phyloP scores from a whole-genome alignment of 2,113 vertebrate species.

The Prochilodus magdalenae region DNA sequence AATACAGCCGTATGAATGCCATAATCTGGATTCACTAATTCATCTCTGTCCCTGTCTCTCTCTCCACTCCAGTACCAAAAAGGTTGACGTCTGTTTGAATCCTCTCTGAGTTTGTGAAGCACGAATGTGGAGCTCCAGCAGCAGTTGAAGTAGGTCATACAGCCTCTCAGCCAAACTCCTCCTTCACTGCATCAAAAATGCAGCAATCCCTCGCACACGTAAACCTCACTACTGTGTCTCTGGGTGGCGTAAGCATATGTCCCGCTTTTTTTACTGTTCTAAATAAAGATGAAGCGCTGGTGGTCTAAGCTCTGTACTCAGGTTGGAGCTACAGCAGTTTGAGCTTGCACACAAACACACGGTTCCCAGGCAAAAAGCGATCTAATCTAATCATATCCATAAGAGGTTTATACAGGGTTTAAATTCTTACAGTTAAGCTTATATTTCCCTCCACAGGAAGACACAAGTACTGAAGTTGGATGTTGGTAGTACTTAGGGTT shows the following conservation, averaged over 20 bases:
- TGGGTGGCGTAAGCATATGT: constrained; percentile 64
- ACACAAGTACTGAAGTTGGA: background rate
- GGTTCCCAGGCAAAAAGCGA: background rate
- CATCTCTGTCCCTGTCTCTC: background rate
- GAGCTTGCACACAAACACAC: background rate
- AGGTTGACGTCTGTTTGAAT: constrained; percentile 27
- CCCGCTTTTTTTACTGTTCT: constrained; percentile 44
- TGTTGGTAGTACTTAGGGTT: background rate
- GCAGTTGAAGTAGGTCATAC: constrained; percentile 77
- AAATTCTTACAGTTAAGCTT: background rate
- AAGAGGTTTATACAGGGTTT: background rate
- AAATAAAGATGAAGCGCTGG: constrained; percentile 16
- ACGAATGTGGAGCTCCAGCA: constrained; percentile 67
- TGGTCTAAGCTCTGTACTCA: background rate
- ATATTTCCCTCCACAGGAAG: background rate
- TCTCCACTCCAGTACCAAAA: constrained; percentile 4
- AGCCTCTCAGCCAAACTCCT: constrained; percentile 72
- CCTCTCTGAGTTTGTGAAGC: constrained; percentile 59
- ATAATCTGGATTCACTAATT: background rate
- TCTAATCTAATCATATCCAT: background rate
- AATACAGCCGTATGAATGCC: background rate
- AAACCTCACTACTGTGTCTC: constrained; percentile 64
- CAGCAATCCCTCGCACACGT: constrained; percentile 74
- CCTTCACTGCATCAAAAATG: constrained; percentile 76
- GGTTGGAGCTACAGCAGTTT: background rate